These are phyloP conservation scores for Luehdorfia chinensis DNA, from an alignment of 1,140 invertebrate species.

Conservation along the genomic window DNA sequence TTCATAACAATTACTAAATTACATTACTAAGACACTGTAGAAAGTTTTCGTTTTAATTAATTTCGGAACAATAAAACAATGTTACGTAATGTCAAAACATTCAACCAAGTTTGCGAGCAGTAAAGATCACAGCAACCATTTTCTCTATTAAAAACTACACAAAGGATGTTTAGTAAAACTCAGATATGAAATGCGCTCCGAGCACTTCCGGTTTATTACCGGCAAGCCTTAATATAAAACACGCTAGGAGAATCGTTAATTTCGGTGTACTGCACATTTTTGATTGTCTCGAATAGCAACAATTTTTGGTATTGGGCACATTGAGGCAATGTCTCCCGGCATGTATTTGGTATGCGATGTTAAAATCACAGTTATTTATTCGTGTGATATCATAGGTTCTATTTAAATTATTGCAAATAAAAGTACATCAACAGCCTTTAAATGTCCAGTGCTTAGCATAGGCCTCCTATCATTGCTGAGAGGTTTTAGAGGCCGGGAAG, in stretches of 20 bases:
- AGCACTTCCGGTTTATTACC: conserved; percentile 32
- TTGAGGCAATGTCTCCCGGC: background rate
- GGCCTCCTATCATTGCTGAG: no score
- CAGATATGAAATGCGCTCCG: conserved; percentile 4
- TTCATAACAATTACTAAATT: no score
- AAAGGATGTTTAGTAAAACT: conserved; percentile 11
- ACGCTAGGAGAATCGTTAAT: conserved; percentile 62
- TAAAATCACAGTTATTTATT: no score
- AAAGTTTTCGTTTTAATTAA: no score
- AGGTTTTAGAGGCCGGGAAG: no score
- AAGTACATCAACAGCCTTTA: no score
- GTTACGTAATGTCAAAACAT: background rate
- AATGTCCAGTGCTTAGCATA: no score
- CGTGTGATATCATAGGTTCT: no score
- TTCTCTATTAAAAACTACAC: conserved; percentile 9
- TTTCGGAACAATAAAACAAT: no score
- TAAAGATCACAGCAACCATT: conserved; percentile 11
- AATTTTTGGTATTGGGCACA: conserved; percentile 21
- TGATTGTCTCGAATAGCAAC: conserved; percentile 46
- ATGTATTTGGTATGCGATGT: no score
- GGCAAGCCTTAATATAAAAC: conserved; percentile 49
- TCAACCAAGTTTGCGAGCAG: conserved; percentile 1
- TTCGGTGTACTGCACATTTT: conserved; percentile 53
- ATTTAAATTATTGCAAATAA: no score
- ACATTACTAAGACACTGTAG: no score